These are phyloP conservation scores for Temnothorax longispinosus DNA, from an alignment of 1,140 invertebrate species.

Conservation along the genomic window DNA sequence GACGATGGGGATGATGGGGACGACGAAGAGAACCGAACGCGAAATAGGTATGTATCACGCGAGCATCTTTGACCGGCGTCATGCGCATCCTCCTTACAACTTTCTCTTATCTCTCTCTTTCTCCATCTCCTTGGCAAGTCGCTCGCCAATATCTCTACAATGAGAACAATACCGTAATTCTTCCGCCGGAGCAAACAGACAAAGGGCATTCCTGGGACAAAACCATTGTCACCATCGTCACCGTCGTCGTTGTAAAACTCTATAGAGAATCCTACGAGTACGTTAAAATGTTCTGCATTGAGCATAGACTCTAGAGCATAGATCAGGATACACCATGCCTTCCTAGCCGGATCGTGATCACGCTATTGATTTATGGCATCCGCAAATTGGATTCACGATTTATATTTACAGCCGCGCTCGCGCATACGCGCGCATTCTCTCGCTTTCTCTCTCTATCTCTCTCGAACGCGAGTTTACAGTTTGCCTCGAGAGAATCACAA, in stretches of 20 bases:
- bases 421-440: not conserved
- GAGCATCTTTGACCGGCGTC: conserved; percentile 57
- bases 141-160: conserved; percentile 67
- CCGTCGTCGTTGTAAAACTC: conserved; percentile 4
- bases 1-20: not conserved
- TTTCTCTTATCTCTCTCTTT: conserved; percentile 7
- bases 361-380: conserved; percentile 79
- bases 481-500: not conserved
- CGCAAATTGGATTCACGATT: conserved; percentile 61
- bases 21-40: conserved; percentile 43
- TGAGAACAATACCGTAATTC: conserved; percentile 75
- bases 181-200: conserved; percentile 67
- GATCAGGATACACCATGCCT: not conserved
- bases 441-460: not conserved
- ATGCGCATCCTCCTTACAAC: conserved; percentile 21
- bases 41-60: conserved; percentile 67
- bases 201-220: conserved; percentile 67
- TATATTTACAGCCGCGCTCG: conserved; percentile 46
- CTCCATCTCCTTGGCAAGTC: conserved; percentile 3
- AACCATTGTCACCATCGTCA: conserved; percentile 68
- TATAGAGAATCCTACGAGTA: not conserved
- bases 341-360: conserved; percentile 75
- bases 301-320: not conserved
- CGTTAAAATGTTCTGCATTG: conserved; percentile 5
- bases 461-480: not conserved